Percentiles rank a stretch among this genome's conserved stretches.
phyloP scores from a whole-genome alignment of 2,888 invertebrate genomes.

The Eurois occulta region DNA sequence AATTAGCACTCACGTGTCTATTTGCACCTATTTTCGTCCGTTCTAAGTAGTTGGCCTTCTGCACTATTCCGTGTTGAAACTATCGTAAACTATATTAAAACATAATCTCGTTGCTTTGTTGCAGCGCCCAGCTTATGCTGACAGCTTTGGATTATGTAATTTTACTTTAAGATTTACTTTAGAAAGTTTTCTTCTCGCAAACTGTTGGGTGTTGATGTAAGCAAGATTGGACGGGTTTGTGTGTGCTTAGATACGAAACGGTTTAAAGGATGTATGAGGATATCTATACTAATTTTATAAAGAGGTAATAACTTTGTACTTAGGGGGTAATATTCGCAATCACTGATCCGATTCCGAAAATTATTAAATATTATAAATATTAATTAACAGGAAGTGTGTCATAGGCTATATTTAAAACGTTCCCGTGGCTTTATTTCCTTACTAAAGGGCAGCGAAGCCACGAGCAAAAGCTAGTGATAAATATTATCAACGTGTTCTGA shows the following conservation, averaged over 20 bases:
- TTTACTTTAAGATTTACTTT: slow-evolving; percentile 35
- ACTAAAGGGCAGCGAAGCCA: too few relatives aligned
- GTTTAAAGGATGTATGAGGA: background rate
- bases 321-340: too few relatives aligned
- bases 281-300: too few relatives aligned
- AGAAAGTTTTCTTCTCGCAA: slow-evolving; percentile 6
- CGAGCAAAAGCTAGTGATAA: too few relatives aligned
- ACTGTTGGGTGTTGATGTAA: slow-evolving; percentile 18
- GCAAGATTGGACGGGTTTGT: slow-evolving; percentile 6
- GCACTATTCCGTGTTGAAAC: slow-evolving; percentile 1
- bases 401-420: too few relatives aligned
- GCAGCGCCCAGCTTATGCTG: slow-evolving; percentile 38
- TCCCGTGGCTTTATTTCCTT: too few relatives aligned
- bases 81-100: slow-evolving; percentile 58
- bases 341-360: too few relatives aligned
- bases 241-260: background rate
- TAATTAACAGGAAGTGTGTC: too few relatives aligned
- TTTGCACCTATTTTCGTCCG: background rate
- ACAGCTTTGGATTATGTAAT: slow-evolving; percentile 39
- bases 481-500: too few relatives aligned
- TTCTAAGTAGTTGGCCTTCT: slow-evolving; percentile 9
- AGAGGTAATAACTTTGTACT: too few relatives aligned
- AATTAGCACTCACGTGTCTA: background rate
- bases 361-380: too few relatives aligned
- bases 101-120: slow-evolving; percentile 45